Evolutionary conservation across 1,140 invertebrate species (phyloP).

Genomic region (Mycetomoellerius zeteki): DNA sequence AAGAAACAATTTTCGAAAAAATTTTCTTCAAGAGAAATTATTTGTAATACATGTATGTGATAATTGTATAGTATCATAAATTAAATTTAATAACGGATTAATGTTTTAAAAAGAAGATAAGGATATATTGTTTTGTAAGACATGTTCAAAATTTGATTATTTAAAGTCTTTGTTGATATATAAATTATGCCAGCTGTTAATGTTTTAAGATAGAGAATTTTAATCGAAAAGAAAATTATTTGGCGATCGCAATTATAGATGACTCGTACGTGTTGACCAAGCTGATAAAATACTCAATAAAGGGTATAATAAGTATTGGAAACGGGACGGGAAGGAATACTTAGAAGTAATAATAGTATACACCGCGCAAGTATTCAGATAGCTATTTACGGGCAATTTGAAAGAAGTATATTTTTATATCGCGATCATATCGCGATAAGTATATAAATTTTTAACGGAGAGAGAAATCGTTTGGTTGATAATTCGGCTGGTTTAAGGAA

Average conservation of each 20-base stretch:
- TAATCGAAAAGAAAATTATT: constrained; percentile 26
- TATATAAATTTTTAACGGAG: constrained; percentile 53
- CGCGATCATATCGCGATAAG: constrained; percentile 61
- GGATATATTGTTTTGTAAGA: background rate
- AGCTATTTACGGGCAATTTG: constrained; percentile 52
- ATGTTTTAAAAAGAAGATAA: background rate
- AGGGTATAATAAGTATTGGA: constrained; percentile 49
- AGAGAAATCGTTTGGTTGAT: constrained; percentile 53
- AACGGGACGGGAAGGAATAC: constrained; percentile 17
- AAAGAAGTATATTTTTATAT: constrained; percentile 73
- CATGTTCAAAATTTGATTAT: background rate
- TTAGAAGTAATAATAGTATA: constrained; percentile 58
- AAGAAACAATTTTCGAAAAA: background rate
- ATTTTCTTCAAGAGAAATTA: background rate
- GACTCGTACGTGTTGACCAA: constrained; percentile 54
- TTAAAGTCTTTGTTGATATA: background rate
- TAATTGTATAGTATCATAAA: background rate
- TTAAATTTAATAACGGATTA: constrained; percentile 13
- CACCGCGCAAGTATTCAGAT: constrained; percentile 61
- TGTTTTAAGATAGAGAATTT: constrained; percentile 38
- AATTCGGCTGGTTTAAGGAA: constrained; percentile 50
- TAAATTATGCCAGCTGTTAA: constrained; percentile 37
- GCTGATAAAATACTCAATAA: constrained; percentile 48
- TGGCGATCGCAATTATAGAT: constrained; percentile 21
- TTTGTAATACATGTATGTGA: background rate